Percentiles rank a stretch among this genome's conserved stretches.
Conservation (phyloP, 1,140 invertebrate species). For the Aleiodes sp. region DNA sequence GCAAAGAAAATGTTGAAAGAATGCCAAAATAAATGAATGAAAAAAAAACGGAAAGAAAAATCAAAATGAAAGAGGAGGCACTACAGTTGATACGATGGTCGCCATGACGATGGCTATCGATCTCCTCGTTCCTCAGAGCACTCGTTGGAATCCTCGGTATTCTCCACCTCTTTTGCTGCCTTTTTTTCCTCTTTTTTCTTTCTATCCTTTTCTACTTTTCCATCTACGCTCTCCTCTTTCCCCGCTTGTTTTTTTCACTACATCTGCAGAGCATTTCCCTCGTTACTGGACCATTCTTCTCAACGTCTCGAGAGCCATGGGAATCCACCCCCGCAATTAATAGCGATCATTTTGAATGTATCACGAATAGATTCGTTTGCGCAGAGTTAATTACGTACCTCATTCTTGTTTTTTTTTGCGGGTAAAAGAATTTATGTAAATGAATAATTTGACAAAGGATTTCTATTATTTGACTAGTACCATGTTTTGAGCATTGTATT, state of each 20-base stretch:
- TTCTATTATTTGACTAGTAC: no score
- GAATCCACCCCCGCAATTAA: not conserved
- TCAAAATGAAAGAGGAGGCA: constrained; percentile 22
- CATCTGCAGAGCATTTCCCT: constrained; percentile 7
- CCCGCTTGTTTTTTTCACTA: constrained; percentile 7
- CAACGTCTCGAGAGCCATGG: constrained; percentile 7
- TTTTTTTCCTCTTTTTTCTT: constrained; percentile 11
- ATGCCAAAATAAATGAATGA: constrained; percentile 32
- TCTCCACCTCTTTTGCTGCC: constrained; percentile 24
- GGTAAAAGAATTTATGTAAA: no score
- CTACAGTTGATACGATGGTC: constrained; percentile 50
- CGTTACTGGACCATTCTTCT: constrained; percentile 33
- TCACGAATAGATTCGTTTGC: no score
- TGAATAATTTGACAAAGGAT: no score
- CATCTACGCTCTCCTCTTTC: not conserved
- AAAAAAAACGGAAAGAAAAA: constrained; percentile 29
- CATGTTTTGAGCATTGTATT: no score
- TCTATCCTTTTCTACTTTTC: not conserved
- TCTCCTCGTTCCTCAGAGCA: constrained; percentile 34
- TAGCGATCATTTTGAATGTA: not conserved
- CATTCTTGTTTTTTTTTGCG: no score
- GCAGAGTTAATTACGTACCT: no score
- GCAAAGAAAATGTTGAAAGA: constrained; percentile 18
- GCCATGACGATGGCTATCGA: constrained; percentile 55
- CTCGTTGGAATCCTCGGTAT: not conserved